Base-by-base conservation (phyloP, 2,113 vertebrate genomes). In the Mesembrinibis cayennensis region DNA sequence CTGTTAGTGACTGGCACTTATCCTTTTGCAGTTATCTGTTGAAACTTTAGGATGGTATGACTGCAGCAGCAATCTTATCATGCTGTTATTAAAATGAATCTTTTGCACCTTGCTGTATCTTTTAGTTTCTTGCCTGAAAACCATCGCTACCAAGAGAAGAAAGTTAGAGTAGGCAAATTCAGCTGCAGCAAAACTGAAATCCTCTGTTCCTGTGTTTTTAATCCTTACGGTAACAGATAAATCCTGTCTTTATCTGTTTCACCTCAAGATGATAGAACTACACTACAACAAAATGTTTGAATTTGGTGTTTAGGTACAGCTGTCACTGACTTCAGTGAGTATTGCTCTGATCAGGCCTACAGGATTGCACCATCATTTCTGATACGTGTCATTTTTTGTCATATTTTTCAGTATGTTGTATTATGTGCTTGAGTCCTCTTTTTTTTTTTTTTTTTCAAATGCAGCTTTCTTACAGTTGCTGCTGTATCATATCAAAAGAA, bases 401-500 rank as follows among this genome's bases (percentile, higher is more conserved):
- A 13, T 40, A 17, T 93, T 58, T 92, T 87, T 50, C 72, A 84
- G 50, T 62, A 16, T 77, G 20, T 58, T 0, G 2, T 70, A 21
- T 83, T 93, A 32, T 2, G 2, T 80, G 34, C 40, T 72, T 65
- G 34, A 86, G 38, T 50, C 7, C 2, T 82, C 13, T 85, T 15
- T 72, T 40, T n/a, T 25, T 30, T 16, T 34, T 63, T 30, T 16
- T 34, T 16, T 63, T 63, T 77, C 22, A 47, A 61, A 93, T 95
- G 19, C 97, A 99, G 99, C 49, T 99, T 99, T 97, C 92, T 99
- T 95, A 98, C 97, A 47, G 98, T 98, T 44, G 97, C 97, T 55
- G 99, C 99, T 42, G 84, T 99, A 78, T 99, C 99, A 58, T 98
- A 99, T 96, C 99, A 99, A 96, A 98, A 99, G 86, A 98, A 98